Evolutionary conservation across 2,797 vertebrate genomes (phyloP).

Genomic region (Selene dorsalis): DNA sequence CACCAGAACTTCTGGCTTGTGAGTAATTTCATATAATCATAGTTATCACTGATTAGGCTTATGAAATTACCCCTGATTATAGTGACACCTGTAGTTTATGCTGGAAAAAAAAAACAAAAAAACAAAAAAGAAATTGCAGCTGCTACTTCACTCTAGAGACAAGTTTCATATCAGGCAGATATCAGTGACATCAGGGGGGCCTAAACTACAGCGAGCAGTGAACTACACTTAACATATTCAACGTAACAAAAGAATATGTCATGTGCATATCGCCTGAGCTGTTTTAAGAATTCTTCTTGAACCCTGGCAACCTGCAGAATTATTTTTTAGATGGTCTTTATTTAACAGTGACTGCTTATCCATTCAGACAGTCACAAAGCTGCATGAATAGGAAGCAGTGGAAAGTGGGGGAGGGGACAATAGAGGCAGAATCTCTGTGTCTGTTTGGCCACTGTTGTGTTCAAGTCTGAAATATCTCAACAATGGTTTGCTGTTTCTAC

Average conservation of each 20-base stretch:
- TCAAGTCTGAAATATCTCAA: background rate
- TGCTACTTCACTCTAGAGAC: background rate
- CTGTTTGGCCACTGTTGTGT: background rate
- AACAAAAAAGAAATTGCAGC: no score
- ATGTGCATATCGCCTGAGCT: background rate
- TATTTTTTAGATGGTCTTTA: background rate
- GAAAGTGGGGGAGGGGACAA: no score
- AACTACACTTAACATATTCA: slow-evolving; percentile 30
- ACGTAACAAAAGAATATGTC: background rate
- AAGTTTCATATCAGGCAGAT: background rate
- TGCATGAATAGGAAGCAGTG: background rate
- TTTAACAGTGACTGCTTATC: background rate
- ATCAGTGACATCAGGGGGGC: background rate
- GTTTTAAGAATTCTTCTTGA: slow-evolving; percentile 7
- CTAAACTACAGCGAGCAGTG: background rate
- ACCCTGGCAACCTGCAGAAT: background rate
- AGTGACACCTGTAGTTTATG: background rate
- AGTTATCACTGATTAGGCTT: background rate
- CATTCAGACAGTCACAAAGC: background rate
- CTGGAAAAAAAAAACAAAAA: background rate
- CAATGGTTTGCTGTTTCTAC: background rate
- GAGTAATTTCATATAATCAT: background rate
- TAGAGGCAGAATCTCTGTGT: background rate
- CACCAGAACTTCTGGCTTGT: background rate
- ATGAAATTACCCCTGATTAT: background rate